Conservation (phyloP, 2,113 vertebrate genomes). For the Crotalus helleri region DNA sequence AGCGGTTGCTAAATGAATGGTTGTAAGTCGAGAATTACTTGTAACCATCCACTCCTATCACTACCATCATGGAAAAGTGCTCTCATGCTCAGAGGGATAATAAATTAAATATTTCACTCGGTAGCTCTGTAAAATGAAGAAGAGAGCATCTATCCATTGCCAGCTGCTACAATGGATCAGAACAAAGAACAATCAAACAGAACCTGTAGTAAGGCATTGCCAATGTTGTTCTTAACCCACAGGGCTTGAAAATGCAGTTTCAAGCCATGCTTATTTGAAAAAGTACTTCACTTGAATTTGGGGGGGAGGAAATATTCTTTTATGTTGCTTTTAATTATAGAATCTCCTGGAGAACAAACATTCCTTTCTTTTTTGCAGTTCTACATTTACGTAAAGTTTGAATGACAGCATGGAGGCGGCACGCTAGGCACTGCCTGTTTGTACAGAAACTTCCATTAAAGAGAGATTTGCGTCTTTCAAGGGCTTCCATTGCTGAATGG, state of each 20-base stretch:
- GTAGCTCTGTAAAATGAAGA: neutral
- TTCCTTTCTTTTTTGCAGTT: constrained; percentile 23
- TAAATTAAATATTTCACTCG: neutral
- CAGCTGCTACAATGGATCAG: neutral
- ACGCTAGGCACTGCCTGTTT: constrained; percentile 47
- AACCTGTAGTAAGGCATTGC: neutral
- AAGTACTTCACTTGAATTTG: neutral
- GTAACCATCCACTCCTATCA: neutral
- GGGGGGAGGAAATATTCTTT: neutral
- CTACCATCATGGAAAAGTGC: neutral
- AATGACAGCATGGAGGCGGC: constrained; percentile 24
- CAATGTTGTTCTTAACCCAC: neutral
- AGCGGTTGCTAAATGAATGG: neutral
- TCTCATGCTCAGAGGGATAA: neutral
- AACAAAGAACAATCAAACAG: neutral
- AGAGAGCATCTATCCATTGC: neutral
- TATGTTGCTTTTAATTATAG: neutral
- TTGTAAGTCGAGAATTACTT: neutral
- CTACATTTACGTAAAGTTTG: constrained; percentile 50
- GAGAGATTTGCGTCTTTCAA: constrained; percentile 61
- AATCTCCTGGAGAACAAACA: neutral
- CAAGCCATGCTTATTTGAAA: neutral
- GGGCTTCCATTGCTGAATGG: constrained; percentile 40
- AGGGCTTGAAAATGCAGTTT: neutral
- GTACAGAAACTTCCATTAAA: constrained; percentile 27